These are phyloP conservation scores for Xestia c-nigrum DNA, from an alignment of 2,888 invertebrate species.

Conservation along the genomic window DNA sequence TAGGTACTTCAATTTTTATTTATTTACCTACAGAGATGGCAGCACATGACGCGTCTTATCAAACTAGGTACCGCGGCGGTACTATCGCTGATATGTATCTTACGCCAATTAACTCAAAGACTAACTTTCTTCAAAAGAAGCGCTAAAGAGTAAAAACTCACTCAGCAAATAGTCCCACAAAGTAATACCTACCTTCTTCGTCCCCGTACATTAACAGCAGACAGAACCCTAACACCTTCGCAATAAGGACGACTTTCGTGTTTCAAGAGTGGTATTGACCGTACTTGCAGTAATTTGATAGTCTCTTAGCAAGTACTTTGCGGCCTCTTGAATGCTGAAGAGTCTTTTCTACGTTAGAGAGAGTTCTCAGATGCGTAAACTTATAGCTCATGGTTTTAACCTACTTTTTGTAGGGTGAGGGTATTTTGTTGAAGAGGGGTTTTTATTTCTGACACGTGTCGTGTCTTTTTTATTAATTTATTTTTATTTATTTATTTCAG, in stretches of 20 bases:
- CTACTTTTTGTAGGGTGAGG: constrained; percentile 20
- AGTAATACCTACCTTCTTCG: background rate
- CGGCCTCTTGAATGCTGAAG: constrained; percentile 48
- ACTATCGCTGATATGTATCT: background rate
- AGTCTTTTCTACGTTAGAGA: constrained; percentile 30
- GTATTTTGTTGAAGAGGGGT: constrained; percentile 19
- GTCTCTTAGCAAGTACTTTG: constrained; percentile 55
- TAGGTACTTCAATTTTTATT: too few species aligned
- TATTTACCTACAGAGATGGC: background rate
- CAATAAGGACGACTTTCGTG: background rate
- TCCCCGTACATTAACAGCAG: background rate
- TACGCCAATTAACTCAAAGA: constrained; percentile 14
- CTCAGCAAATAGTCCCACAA: constrained; percentile 31
- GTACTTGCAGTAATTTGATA: constrained; percentile 65
- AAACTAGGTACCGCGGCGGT: background rate
- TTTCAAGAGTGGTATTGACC: constrained; percentile 20
- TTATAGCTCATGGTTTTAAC: constrained; percentile 39
- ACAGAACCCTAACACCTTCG: constrained; percentile 4
- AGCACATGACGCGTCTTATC: background rate
- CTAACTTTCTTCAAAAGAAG: background rate
- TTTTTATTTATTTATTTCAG: too few species aligned
- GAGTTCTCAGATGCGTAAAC: constrained; percentile 57
- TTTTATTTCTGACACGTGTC: background rate
- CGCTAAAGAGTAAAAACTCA: constrained; percentile 1
- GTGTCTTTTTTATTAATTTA: too few species aligned